These are phyloP conservation scores for Neotoma lepida DNA, from an alignment of 2,113 vertebrate species.

Conservation along the genomic window DNA sequence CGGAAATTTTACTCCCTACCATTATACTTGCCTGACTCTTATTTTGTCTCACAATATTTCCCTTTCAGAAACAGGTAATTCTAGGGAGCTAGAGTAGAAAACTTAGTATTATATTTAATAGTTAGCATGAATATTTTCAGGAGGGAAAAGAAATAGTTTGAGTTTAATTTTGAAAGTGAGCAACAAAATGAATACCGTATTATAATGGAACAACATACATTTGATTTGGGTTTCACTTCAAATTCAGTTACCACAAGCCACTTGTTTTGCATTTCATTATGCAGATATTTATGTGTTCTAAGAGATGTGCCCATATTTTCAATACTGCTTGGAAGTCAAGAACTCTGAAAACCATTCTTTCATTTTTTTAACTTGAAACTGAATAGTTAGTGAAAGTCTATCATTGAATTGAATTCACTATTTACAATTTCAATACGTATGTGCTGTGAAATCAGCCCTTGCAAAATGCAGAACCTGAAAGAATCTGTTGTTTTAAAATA, in stretches of 20 bases:
- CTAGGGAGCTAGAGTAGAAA: not conserved
- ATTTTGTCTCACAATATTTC: conserved; percentile 65
- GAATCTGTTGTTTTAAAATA: not conserved
- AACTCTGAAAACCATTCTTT: not conserved
- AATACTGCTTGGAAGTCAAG: conserved; percentile 45
- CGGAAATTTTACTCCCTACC: conserved; percentile 63
- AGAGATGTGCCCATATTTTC: not conserved
- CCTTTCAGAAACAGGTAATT: conserved; percentile 59
- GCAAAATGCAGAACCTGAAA: not conserved
- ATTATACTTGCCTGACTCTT: conserved; percentile 53
- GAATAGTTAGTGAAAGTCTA: not conserved
- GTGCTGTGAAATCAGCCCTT: conserved; percentile 17
- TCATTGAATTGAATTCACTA: not conserved
- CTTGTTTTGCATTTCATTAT: conserved; percentile 50
- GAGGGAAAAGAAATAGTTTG: conserved; percentile 50
- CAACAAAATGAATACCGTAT: not conserved
- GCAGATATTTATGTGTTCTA: conserved; percentile 5
- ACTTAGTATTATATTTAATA: conserved; percentile 40
- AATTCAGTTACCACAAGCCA: not conserved
- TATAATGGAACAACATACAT: conserved; percentile 28
- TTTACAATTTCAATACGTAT: not conserved
- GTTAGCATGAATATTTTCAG: conserved; percentile 51
- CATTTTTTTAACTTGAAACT: not conserved
- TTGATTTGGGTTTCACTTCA: not conserved
- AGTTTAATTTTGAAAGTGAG: conserved; percentile 52